These are phyloP conservation scores for Rhinella marina DNA, from an alignment of 2,797 vertebrate genomes.

Conservation along the genomic window DNA sequence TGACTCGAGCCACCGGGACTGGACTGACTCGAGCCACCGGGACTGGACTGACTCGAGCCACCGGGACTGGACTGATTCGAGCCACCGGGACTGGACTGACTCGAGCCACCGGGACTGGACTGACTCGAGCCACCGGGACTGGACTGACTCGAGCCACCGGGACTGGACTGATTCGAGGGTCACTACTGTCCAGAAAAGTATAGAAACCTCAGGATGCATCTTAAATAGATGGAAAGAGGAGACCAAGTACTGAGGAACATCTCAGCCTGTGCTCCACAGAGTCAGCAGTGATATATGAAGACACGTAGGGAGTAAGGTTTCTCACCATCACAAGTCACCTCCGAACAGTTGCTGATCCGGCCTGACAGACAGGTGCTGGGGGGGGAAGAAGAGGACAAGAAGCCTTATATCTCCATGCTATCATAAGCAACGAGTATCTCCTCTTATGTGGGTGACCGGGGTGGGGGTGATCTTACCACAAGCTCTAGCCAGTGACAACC, in stretches of 20 bases:
- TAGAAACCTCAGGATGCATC: not conserved
- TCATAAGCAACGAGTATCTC: too few relatives aligned
- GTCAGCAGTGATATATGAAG: not conserved
- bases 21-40: too few relatives aligned
- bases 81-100: too few relatives aligned
- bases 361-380: constrained; percentile 82
- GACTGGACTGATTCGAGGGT: not conserved
- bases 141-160: not conserved
- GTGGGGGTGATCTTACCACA: too few relatives aligned
- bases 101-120: not conserved
- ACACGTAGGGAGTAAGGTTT: not conserved
- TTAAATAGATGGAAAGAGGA: not conserved
- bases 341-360: constrained; percentile 78
- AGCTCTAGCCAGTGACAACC: too few relatives aligned
- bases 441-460: too few relatives aligned
- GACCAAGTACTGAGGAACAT: not conserved
- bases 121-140: not conserved
- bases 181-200: not conserved
- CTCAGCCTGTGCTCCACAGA: not conserved
- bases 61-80: too few relatives aligned
- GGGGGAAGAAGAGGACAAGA: not conserved
- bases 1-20: too few relatives aligned
- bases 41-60: too few relatives aligned
- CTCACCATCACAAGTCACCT: constrained; percentile 77
- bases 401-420: not conserved